A percentile compares a stretch with the other conserved stretches of the same genome.
Conservation (phyloP, 2,113 vertebrate species). For the Egretta garzetta region DNA sequence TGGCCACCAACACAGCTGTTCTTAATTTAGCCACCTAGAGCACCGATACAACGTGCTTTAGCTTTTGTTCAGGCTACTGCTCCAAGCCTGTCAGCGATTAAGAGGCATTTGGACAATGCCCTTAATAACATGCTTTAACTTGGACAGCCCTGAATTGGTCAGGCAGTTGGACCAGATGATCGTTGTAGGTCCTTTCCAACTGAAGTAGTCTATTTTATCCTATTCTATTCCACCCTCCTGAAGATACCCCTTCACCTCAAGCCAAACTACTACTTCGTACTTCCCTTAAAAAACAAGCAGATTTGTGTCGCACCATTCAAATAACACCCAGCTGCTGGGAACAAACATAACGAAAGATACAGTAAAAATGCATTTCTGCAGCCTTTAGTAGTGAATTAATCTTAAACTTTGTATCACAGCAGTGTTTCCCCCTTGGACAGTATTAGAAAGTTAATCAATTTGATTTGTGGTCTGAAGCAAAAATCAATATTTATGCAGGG, state of each 20-base stretch:
- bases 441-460: background rate
- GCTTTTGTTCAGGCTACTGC: background rate
- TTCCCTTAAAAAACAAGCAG: background rate
- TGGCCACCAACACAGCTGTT: background rate
- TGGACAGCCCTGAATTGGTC: background rate
- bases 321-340: background rate
- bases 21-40: background rate
- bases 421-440: background rate
- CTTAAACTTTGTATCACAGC: background rate
- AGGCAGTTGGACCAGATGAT: background rate
- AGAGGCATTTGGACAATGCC: background rate
- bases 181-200: background rate
- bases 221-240: background rate
- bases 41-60: background rate
- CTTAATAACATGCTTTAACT: background rate
- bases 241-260: background rate
- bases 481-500: slow-evolving; percentile 4
- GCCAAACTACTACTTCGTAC: background rate
- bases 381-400: background rate
- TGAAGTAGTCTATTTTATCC: background rate
- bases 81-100: background rate
- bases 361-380: background rate
- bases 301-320: background rate
- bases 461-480: background rate
- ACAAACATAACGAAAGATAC: background rate